Evolutionary conservation across 1,140 invertebrate genomes (phyloP).

Genomic region (Lepidurus packardi): DNA sequence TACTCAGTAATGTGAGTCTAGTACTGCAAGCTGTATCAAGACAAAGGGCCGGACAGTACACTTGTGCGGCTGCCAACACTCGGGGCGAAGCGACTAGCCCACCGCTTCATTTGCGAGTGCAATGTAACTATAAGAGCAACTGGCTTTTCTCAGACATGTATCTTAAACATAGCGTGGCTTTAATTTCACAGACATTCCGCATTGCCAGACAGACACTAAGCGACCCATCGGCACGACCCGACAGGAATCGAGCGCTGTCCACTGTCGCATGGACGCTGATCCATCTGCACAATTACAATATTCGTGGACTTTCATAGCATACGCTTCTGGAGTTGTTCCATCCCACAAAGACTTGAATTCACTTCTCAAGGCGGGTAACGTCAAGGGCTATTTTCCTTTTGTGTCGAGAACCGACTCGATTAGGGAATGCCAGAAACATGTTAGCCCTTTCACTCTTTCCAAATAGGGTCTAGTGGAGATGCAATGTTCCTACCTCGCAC

Average conservation of each 20-base stretch:
- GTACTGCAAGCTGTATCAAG: slow-evolving; percentile 40
- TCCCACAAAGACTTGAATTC: neutral
- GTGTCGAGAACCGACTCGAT: neutral
- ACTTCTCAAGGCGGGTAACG: neutral
- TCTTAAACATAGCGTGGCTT: neutral
- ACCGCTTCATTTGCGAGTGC: slow-evolving; percentile 66
- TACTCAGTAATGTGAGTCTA: slow-evolving; percentile 42
- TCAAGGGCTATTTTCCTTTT: neutral
- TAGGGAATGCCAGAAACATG: neutral
- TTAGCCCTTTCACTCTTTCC: neutral
- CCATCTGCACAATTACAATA: slow-evolving; percentile 50
- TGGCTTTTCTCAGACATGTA: neutral
- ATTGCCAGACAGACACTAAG: slow-evolving; percentile 65
- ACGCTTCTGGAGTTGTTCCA: slow-evolving; percentile 52
- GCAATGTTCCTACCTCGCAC: slow-evolving; percentile 65
- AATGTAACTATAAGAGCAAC: slow-evolving; percentile 60
- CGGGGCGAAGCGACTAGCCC: slow-evolving; percentile 43
- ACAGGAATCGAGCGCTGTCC: slow-evolving; percentile 71
- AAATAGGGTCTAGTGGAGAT: slow-evolving; percentile 49
- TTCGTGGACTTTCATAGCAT: slow-evolving; percentile 38
- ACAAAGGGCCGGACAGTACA: slow-evolving; percentile 39
- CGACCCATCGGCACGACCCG: slow-evolving; percentile 74
- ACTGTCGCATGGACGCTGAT: slow-evolving; percentile 78
- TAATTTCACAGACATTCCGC: slow-evolving; percentile 61
- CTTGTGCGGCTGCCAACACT: slow-evolving; percentile 41